Evolutionary conservation across 2,797 vertebrate genomes (phyloP).

Genomic region (Pelochelys cantorii): DNA sequence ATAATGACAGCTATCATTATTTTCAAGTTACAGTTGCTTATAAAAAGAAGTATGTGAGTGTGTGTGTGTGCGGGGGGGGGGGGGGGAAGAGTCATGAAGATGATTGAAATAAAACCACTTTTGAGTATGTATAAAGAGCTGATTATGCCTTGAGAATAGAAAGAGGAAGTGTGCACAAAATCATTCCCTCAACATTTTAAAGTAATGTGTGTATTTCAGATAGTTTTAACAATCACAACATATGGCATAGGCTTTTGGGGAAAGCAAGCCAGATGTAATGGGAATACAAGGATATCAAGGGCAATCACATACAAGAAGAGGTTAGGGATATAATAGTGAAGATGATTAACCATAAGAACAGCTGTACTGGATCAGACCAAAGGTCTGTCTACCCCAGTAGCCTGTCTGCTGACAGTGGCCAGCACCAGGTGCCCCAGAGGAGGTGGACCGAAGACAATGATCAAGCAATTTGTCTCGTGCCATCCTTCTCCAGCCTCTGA

Average conservation of each 20-base stretch:
- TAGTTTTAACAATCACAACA: not conserved
- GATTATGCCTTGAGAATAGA: not conserved
- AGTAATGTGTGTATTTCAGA: accelerated
- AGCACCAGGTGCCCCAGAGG: too few species aligned
- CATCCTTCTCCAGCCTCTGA: too few species aligned
- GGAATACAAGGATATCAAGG: accelerated
- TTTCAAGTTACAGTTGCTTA: not conserved
- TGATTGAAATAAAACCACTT: not conserved
- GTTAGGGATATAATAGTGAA: not conserved
- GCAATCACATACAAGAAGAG: not conserved
- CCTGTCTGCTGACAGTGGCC: too few species aligned
- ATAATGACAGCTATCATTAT: not conserved
- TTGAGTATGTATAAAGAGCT: not conserved
- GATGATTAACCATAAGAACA: too few species aligned
- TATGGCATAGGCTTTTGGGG: accelerated
- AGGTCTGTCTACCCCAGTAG: too few species aligned
- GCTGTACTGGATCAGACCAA: too few species aligned
- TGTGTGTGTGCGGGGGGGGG: too few species aligned
- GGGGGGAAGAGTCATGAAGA: accelerated
- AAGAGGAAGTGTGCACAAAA: not conserved
- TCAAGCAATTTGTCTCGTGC: too few species aligned
- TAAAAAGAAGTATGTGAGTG: accelerated
- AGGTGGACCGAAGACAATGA: too few species aligned
- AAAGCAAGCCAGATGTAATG: not conserved
- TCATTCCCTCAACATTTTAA: not conserved